These are phyloP conservation scores for Betta splendens DNA, from an alignment of 2,797 vertebrate genomes.

Conservation along the genomic window DNA sequence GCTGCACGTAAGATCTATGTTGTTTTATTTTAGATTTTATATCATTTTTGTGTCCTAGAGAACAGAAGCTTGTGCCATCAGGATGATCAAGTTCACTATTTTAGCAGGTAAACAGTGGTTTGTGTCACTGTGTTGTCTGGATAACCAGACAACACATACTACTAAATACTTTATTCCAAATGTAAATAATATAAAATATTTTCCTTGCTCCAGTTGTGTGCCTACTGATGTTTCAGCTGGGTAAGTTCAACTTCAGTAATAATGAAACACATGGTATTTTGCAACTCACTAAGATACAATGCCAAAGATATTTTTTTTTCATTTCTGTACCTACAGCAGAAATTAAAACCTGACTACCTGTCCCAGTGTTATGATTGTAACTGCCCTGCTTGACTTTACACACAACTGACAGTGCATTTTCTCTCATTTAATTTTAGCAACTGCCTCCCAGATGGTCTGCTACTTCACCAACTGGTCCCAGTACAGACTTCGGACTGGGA, in stretches of 20 bases:
- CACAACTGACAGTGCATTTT: not conserved
- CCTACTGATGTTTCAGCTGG: conserved; percentile 68
- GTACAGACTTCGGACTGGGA: conserved; percentile 74
- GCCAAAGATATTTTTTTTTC: too few relatives aligned
- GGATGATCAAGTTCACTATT: conserved; percentile 67
- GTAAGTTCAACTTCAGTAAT: conserved; percentile 61
- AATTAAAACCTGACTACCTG: too few relatives aligned
- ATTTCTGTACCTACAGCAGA: too few relatives aligned
- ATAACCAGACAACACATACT: not conserved
- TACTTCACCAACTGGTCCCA: conserved; percentile 88
- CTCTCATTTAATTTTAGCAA: conserved; percentile 54
- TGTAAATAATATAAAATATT: not conserved
- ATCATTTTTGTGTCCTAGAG: conserved; percentile 7
- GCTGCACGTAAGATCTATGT: too few relatives aligned
- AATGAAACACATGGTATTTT: too few relatives aligned
- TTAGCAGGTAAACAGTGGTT: conserved; percentile 62
- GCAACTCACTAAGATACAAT: too few relatives aligned
- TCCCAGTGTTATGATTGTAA: too few relatives aligned
- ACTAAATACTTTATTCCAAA: not conserved
- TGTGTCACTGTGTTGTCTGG: not conserved
- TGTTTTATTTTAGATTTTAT: too few relatives aligned
- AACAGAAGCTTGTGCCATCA: conserved; percentile 5
- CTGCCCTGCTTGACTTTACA: too few relatives aligned
- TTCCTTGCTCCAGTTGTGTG: conserved; percentile 64
- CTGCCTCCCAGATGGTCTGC: conserved; percentile 78